A percentile compares a stretch with the other conserved stretches of the same genome.
These are phyloP conservation scores for Palloptera scutellata DNA, from an alignment of 2,888 invertebrate genomes.

Conservation along the genomic window DNA sequence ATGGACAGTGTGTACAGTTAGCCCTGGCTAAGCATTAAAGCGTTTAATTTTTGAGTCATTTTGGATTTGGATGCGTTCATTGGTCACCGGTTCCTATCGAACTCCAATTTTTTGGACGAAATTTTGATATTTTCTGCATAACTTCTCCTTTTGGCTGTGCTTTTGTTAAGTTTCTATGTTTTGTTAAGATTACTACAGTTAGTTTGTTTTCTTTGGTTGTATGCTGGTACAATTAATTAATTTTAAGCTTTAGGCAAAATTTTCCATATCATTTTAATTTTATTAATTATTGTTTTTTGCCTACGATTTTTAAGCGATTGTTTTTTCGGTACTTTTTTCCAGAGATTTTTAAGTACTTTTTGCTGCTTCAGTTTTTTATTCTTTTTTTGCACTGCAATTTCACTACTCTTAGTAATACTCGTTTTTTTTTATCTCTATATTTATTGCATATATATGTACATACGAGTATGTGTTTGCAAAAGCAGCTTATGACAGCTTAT, in stretches of 20 bases:
- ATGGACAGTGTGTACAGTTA: too few species aligned
- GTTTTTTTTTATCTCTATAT: too few species aligned
- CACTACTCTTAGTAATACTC: neutral
- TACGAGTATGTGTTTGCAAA: neutral
- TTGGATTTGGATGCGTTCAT: neutral
- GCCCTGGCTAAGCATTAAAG: too few species aligned
- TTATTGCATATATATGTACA: too few species aligned
- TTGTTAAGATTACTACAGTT: neutral
- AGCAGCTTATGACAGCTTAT: neutral
- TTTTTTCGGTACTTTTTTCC: neutral
- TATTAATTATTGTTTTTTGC: too few species aligned
- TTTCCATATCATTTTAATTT: too few species aligned
- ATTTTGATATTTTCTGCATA: conserved; percentile 63
- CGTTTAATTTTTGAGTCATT: neutral
- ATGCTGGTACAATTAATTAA: neutral
- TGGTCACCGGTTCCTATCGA: conserved; percentile 32
- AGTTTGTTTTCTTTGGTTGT: neutral
- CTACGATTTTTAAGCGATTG: too few species aligned
- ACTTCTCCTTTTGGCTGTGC: conserved; percentile 47
- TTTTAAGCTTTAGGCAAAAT: too few species aligned
- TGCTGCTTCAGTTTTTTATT: neutral
- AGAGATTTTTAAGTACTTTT: neutral
- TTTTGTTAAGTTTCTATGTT: neutral
- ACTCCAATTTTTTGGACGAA: conserved; percentile 64
- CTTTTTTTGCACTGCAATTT: neutral